These are phyloP conservation scores for Mylabris phalerata DNA, from an alignment of 1,140 invertebrate species.

Conservation along the genomic window DNA sequence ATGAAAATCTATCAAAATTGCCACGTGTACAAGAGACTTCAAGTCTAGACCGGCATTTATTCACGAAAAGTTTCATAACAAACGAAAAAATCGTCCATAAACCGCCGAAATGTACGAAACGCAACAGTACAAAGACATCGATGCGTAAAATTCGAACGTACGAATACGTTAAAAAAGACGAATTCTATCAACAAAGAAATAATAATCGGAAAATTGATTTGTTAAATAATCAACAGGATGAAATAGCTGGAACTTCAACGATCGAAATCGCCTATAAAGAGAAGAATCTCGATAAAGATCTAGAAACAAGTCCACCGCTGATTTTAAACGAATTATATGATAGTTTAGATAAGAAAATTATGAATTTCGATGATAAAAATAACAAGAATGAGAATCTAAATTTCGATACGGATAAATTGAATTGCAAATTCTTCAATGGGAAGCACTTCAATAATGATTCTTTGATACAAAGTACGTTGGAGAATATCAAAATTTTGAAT, in stretches of 20 bases:
- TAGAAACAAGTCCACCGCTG: slow-evolving; percentile 24
- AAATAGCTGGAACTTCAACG: slow-evolving; percentile 29
- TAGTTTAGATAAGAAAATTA: slow-evolving; percentile 32
- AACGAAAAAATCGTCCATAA: slow-evolving; percentile 48
- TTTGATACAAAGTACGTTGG: slow-evolving; percentile 37
- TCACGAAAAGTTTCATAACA: slow-evolving; percentile 34
- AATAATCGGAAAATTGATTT: slow-evolving; percentile 24
- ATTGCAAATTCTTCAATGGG: no score
- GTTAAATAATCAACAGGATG: slow-evolving; percentile 41
- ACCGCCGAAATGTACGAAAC: slow-evolving; percentile 45
- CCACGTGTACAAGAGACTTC: slow-evolving; percentile 44
- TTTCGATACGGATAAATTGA: no score
- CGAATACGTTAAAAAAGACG: slow-evolving; percentile 46
- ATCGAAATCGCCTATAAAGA: slow-evolving; percentile 41
- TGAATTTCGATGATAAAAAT: no score
- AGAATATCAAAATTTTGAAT: slow-evolving; percentile 49
- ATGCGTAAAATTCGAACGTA: slow-evolving; percentile 35
- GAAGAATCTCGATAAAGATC: slow-evolving; percentile 37
- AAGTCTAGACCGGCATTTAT: slow-evolving; percentile 49
- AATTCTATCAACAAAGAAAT: slow-evolving; percentile 30
- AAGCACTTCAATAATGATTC: no score
- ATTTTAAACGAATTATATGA: slow-evolving; percentile 37
- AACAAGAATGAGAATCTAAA: no score
- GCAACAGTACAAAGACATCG: slow-evolving; percentile 39
- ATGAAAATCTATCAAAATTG: slow-evolving; percentile 37